A percentile compares a stretch with the other conserved stretches of the same genome.
Evolutionary conservation across 2,888 invertebrate species (phyloP).

Genomic region (Clunio marinus): DNA sequence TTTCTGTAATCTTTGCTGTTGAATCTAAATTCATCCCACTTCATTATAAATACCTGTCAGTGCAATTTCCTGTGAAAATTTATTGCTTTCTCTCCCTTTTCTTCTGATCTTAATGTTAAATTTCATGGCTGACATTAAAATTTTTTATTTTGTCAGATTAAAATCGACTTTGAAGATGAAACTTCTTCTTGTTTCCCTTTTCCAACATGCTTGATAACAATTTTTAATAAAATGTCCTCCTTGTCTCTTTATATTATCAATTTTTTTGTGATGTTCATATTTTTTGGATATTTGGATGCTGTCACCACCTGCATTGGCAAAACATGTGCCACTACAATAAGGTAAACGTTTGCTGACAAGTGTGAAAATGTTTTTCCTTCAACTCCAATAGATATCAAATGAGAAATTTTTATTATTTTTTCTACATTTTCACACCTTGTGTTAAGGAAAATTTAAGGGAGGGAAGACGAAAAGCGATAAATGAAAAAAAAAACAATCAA

Average conservation of each 20-base stretch:
- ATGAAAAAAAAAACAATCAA: constrained; percentile 10
- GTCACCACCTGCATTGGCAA: constrained; percentile 30
- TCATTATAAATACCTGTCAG: constrained; percentile 38
- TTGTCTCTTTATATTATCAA: not conserved
- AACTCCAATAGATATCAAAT: constrained; percentile 8
- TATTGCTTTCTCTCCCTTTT: constrained; percentile 26
- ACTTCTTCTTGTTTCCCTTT: constrained; percentile 11
- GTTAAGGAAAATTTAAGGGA: not conserved
- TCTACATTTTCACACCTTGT: constrained; percentile 29
- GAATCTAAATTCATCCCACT: constrained; percentile 25
- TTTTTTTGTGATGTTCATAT: not conserved
- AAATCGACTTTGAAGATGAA: not conserved
- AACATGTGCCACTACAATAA: constrained; percentile 35
- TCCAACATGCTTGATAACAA: not conserved
- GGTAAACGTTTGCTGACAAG: constrained; percentile 24
- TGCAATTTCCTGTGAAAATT: constrained; percentile 31
- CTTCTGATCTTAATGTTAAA: too few species aligned
- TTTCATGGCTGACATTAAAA: constrained; percentile 18
- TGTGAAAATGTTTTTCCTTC: constrained; percentile 27
- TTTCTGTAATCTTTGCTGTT: constrained; percentile 24
- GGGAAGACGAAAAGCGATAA: constrained; percentile 12
- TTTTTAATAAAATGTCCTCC: constrained; percentile 17
- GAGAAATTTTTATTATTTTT: constrained; percentile 15
- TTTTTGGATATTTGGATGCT: not conserved
- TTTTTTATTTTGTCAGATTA: constrained; percentile 21